Percentiles rank a stretch among this genome's conserved stretches.
These are phyloP conservation scores for Anabas testudineus DNA, from an alignment of 2,797 vertebrate genomes.

Conservation along the genomic window DNA sequence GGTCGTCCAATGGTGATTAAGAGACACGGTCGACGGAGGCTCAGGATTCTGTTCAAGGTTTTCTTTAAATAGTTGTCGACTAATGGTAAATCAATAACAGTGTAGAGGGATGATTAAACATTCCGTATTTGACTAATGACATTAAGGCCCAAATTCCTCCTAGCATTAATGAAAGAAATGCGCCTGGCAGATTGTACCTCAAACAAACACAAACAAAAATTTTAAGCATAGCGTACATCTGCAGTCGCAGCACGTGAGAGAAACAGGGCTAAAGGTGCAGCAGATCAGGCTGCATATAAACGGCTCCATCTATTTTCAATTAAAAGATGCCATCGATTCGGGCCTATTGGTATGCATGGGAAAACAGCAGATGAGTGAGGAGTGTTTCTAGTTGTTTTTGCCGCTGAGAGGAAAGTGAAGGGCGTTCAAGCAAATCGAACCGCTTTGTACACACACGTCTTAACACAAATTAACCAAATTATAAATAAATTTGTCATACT, in stretches of 20 bases:
- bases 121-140: slow-evolving; percentile 83
- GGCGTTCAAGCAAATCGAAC: slow-evolving; percentile 66
- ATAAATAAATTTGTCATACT: slow-evolving; percentile 75
- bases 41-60: slow-evolving; percentile 70
- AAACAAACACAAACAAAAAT: slow-evolving; percentile 32
- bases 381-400: slow-evolving; percentile 67
- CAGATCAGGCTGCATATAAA: slow-evolving; percentile 78
- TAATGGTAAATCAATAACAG: slow-evolving; percentile 86
- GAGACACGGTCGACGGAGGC: slow-evolving; percentile 56
- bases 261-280: slow-evolving; percentile 60
- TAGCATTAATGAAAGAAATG: slow-evolving; percentile 53
- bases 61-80: slow-evolving; percentile 82
- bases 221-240: slow-evolving; percentile 49
- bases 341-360: slow-evolving; percentile 78
- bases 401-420: slow-evolving; percentile 62
- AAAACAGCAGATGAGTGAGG: slow-evolving; percentile 69
- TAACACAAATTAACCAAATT: slow-evolving; percentile 80
- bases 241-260: slow-evolving; percentile 32
- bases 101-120: slow-evolving; percentile 82
- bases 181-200: slow-evolving; percentile 36
- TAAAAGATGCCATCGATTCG: slow-evolving; percentile 81
- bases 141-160: slow-evolving; percentile 63
- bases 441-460: slow-evolving; percentile 70
- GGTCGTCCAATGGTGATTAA: slow-evolving; percentile 77
- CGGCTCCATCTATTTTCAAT: slow-evolving; percentile 80